Percentiles rank a stretch among this genome's conserved stretches.
phyloP scores from a whole-genome alignment of 2,797 vertebrate genomes.

The Pagetopsis macropterus region DNA sequence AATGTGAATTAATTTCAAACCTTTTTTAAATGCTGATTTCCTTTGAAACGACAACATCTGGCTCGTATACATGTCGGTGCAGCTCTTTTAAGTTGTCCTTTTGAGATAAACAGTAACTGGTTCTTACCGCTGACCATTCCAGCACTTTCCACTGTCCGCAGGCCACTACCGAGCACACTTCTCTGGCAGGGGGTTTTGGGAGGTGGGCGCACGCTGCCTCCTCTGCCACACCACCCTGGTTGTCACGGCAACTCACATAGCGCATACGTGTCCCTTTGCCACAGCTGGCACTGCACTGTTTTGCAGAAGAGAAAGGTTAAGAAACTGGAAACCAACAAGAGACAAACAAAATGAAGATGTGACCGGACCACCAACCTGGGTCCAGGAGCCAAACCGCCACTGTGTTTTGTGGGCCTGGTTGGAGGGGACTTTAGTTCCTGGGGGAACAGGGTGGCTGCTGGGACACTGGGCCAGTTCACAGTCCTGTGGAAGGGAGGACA shows the following conservation, averaged over 20 bases:
- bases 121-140: conserved; percentile 95
- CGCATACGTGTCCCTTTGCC: conserved; percentile 96
- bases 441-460: conserved; percentile 81
- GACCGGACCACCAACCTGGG: conserved; percentile 84
- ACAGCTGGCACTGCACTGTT: conserved; percentile 94
- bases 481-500: conserved; percentile 84
- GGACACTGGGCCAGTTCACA: conserved; percentile 92
- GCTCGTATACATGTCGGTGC: not conserved
- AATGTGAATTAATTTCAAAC: not conserved
- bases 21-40: not conserved
- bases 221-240: conserved; percentile 92
- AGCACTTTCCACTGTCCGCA: conserved; percentile 97
- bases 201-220: conserved; percentile 90
- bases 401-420: conserved; percentile 89
- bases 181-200: conserved; percentile 89
- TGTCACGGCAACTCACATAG: conserved; percentile 96
- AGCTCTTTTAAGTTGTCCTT: not conserved
- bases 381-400: conserved; percentile 99
- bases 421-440: conserved; percentile 84
- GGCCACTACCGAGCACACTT: conserved; percentile 88
- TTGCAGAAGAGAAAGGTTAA: conserved; percentile 16
- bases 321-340: not conserved
- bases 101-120: not conserved
- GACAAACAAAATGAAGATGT: not conserved
- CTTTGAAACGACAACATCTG: conserved; percentile 7